Evolutionary conservation across 2,113 vertebrate genomes (phyloP).

Genomic region (Phasianus colchicus): DNA sequence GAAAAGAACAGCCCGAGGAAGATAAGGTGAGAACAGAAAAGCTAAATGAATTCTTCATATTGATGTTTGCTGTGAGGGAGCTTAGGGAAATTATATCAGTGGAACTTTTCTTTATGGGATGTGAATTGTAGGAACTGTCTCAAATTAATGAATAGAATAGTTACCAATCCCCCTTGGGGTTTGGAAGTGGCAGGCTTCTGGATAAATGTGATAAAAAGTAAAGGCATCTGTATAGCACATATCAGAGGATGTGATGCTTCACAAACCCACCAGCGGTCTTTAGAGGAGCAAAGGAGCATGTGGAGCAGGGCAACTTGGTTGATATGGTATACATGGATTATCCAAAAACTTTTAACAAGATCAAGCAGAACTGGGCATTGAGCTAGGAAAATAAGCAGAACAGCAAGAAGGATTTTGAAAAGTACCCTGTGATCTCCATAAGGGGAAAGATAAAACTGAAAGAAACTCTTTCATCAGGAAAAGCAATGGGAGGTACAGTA

Average conservation of each 20-base stretch:
- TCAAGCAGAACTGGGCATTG: background rate
- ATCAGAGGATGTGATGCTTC: background rate
- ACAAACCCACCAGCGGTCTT: background rate
- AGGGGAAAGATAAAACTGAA: background rate
- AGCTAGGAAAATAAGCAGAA: background rate
- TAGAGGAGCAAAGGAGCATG: background rate
- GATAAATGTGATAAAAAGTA: background rate
- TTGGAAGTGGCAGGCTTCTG: background rate
- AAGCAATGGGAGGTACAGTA: background rate
- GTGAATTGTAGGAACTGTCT: background rate
- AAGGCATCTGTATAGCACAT: background rate
- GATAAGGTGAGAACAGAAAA: conserved; percentile 38
- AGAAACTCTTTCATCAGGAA: background rate
- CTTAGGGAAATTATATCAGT: background rate
- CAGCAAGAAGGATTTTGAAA: background rate
- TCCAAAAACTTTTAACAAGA: background rate
- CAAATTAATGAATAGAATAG: background rate
- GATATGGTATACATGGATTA: background rate
- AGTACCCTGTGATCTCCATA: background rate
- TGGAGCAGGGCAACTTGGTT: background rate
- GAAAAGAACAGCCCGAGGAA: background rate
- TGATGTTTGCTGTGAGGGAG: background rate
- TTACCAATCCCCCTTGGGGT: background rate
- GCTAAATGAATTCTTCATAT: background rate
- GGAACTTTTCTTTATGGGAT: background rate